A percentile compares a stretch with the other conserved stretches of the same genome.
phyloP scores from a whole-genome alignment of 2,888 invertebrate species.

The Hemistola chrysoprasaria region DNA sequence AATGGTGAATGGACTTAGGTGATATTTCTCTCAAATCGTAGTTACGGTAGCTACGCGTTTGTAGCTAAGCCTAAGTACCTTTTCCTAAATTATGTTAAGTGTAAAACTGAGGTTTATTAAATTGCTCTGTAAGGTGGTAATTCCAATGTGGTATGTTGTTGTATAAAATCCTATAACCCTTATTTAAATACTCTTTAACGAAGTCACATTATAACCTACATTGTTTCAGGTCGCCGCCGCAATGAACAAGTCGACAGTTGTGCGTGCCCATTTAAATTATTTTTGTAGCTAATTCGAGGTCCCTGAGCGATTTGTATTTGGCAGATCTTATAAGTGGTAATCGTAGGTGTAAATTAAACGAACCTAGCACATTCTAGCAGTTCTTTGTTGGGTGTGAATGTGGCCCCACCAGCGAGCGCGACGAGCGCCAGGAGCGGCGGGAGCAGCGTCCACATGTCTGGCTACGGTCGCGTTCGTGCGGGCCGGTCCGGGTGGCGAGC shows the following conservation, averaged over 20 bases:
- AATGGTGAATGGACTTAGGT: too few species aligned
- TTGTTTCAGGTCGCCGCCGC: conserved; percentile 18
- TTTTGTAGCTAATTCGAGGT: conserved; percentile 70
- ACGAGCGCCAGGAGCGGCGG: conserved; percentile 60
- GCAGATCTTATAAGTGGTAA: conserved; percentile 7
- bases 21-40: too few species aligned
- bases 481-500: conserved; percentile 47
- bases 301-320: conserved; percentile 41
- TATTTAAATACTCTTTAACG: conserved; percentile 18
- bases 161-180: conserved; percentile 11
- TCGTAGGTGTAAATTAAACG: conserved; percentile 32
- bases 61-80: too few species aligned
- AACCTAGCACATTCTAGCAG: conserved; percentile 78
- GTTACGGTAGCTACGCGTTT: too few species aligned
- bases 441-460: conserved; percentile 67
- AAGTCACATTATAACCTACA: conserved; percentile 16
- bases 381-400: conserved; percentile 66
- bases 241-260: conserved; percentile 36
- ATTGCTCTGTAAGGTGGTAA: too few species aligned
- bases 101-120: too few species aligned
- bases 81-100: too few species aligned
- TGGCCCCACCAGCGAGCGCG: conserved; percentile 61
- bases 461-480: conserved; percentile 67
- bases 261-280: conserved; percentile 69
- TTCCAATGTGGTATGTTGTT: conserved; percentile 7